Conservation (phyloP, 1,140 invertebrate genomes). For the Wasmannia auropunctata region DNA sequence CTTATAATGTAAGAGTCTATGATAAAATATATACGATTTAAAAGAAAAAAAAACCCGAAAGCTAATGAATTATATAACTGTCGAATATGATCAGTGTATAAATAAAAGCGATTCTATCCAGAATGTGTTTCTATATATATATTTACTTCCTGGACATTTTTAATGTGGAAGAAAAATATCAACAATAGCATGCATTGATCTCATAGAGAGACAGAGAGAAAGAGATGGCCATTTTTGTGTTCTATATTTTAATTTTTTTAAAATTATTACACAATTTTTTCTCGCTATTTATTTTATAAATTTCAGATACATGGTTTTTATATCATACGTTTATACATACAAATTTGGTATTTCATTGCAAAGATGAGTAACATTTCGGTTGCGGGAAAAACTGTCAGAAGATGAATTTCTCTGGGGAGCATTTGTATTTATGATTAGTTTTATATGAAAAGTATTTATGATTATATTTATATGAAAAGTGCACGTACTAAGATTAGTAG, state of each 20-base stretch:
- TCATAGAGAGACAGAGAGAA: too few species aligned
- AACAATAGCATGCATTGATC: not conserved
- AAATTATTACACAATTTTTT: not conserved
- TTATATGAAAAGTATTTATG: not conserved
- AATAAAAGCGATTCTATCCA: conserved; percentile 72
- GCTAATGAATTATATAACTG: conserved; percentile 69
- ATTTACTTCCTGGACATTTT: not conserved
- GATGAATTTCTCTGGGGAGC: not conserved
- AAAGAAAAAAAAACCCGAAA: conserved; percentile 65
- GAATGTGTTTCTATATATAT: too few species aligned
- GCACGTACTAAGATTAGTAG: not conserved
- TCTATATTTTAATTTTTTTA: not conserved
- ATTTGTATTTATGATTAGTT: not conserved
- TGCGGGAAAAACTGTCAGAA: not conserved
- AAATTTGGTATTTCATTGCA: conserved; percentile 47
- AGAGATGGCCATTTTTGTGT: too few species aligned
- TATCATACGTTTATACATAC: conserved; percentile 17
- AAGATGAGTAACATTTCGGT: not conserved
- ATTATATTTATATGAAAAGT: not conserved
- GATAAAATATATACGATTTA: conserved; percentile 51
- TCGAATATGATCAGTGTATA: conserved; percentile 69
- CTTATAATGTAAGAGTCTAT: conserved; percentile 62
- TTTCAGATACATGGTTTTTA: conserved; percentile 4
- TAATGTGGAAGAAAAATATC: not conserved
- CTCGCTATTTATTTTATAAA: conserved; percentile 11